Base-by-base conservation (phyloP, 2,113 vertebrate genomes). In the Pseudonaja textilis region DNA sequence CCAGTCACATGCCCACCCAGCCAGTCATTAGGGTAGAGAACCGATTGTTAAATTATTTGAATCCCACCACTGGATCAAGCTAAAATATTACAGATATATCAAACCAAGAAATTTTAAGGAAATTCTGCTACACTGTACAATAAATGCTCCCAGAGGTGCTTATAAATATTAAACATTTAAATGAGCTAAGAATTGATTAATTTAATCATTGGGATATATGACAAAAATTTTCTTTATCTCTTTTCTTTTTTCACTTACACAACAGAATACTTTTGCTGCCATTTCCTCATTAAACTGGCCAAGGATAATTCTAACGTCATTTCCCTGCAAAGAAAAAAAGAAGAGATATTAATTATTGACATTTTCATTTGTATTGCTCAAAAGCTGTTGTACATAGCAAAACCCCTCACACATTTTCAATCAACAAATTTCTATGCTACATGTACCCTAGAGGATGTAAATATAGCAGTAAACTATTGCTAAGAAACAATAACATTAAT, bases 221-320 rank as follows among this genome's bases (percentile, higher is more conserved):
- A 91, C 8, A 39, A 45, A 26, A 61, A 29, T 2, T 89, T 59
- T 26, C 4, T 85, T 56, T 86, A 56, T 89, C 3, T 23, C 9
- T 20, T 23, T 23, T 11, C 9, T 2, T 45, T 18, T 64, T 92
- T 93, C 97, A 99, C 99, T 99, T 98, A 99, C 99, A 94, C 99
- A 99, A 94, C 99, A 99, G 97, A 99, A 99, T 95, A 99, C 99
- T 98, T 99, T 99, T 89, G 99, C 98, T 91, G 99, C 99, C 98
- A 99, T 98, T 96, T 99, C 97, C 96, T 99, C 99, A 93, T 99
- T 99, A 97, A 99, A 99, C 97, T 99, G 99, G 86, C 99, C 99
- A 55, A 99, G 99, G 94, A 99, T 99, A 97, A 99, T 99, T 95
- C 99, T 98, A 93, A 99, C 99, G 0, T 99, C 99, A 23, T 99